Base-by-base conservation (phyloP, 2,888 invertebrate genomes). In the Theretra japonica region DNA sequence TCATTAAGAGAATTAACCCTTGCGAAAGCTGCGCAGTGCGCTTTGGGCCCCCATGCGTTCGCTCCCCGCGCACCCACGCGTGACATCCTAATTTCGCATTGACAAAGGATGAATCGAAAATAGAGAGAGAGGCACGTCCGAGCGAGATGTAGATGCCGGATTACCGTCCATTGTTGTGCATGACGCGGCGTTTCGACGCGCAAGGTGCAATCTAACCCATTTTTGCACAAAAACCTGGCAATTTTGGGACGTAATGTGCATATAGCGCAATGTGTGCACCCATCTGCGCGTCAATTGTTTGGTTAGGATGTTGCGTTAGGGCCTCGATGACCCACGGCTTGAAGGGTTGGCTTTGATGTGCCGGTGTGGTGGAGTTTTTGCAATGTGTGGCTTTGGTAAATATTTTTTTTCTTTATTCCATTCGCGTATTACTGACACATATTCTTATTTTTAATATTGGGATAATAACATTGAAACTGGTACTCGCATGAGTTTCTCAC, bases 121-220 rank as follows among this genome's bases (percentile, higher is more conserved):
- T 84, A 81, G 89, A 89, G 77, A 78, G 48, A 65, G 33, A 60
- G 65, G 56, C 11, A 75, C 58, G 76, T 71, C 62, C 75, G 85
- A 89, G 84, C 70, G 85, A 82, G 88, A 89, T 78, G 79, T 76
- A 75, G 75, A 59, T 28, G 33, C 69, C 75, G 87, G 91, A 93
- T 92, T 92, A 90, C 83, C 82, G 83, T 73, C 84, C 82, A 90
- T 91, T 92, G 90, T 91, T 83, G 84, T 73, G 78, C 83, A 87
- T 90, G 91, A 90, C 86, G 87, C 77, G 78, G 83, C 87, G 84
- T 86, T 88, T 84, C 77, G 85, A 75, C 79, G 76, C 79, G 92
- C 93, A 94, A 94, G 93, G 93, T 94, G 93, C 88, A 88, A 79
- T 80, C 75, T 86, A 92, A 92, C 92, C 91, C 92, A 92, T 92